Conservation (phyloP, 2,113 vertebrate species). For the Dissostichus mawsoni region DNA sequence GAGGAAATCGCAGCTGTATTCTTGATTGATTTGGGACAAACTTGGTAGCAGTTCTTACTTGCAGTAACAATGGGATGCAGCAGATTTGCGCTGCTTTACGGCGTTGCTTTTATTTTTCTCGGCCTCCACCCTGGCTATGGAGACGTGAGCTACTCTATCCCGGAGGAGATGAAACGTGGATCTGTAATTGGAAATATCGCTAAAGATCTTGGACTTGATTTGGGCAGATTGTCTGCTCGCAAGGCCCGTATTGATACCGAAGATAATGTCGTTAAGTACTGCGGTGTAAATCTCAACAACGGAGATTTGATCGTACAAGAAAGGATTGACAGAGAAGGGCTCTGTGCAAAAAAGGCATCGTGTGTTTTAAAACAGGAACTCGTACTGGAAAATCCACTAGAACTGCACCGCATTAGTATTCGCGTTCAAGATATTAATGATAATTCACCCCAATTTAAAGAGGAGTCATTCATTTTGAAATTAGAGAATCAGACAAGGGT, state of each 20-base stretch:
- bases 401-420: conserved; percentile 74
- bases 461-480: conserved; percentile 68
- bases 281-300: too few relatives aligned
- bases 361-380: conserved; percentile 83
- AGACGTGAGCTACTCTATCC: conserved; percentile 77
- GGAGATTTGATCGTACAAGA: conserved; percentile 77
- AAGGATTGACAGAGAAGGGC: conserved; percentile 82
- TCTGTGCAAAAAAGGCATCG: conserved; percentile 67
- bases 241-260: too few relatives aligned
- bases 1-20: neutral
- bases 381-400: conserved; percentile 79
- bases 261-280: too few relatives aligned
- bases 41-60: neutral
- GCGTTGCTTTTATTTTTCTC: conserved; percentile 39
- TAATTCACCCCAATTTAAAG: conserved; percentile 72
- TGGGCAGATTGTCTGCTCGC: conserved; percentile 53
- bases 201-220: conserved; percentile 81
- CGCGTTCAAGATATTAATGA: conserved; percentile 85
- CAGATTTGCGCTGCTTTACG: neutral
- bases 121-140: conserved; percentile 35
- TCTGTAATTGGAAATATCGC: conserved; percentile 85
- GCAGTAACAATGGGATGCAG: conserved; percentile 22
- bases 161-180: conserved; percentile 83
- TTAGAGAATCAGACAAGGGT: conserved; percentile 73
- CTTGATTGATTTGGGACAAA: neutral